Conservation (phyloP, 2,797 vertebrate genomes). For the Astyanax mexicanus region DNA sequence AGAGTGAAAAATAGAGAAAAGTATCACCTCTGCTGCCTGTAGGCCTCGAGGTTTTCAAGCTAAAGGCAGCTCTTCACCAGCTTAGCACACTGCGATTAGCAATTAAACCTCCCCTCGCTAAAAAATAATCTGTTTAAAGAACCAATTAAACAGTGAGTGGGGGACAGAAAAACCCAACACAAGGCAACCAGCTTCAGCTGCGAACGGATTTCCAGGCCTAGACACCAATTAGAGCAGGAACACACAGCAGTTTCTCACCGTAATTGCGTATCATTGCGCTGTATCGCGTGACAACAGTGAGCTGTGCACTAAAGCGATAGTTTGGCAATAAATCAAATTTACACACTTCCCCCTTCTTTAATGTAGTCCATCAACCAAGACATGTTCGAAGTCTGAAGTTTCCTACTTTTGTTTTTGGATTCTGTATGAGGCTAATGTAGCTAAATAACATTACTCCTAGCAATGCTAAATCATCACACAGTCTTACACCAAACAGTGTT, state of each 20-base stretch:
- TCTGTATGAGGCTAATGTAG: no score
- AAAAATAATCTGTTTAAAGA: slow-evolving; percentile 87
- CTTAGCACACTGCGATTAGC: slow-evolving; percentile 77
- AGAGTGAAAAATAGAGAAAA: neutral
- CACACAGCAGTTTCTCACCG: slow-evolving; percentile 51
- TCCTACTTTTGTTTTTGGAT: neutral
- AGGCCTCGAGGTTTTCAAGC: slow-evolving; percentile 70
- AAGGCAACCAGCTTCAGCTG: slow-evolving; percentile 75
- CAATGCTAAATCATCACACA: no score
- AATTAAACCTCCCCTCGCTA: slow-evolving; percentile 79
- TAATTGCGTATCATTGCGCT: slow-evolving; percentile 73
- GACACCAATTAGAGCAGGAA: slow-evolving; percentile 74
- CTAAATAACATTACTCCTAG: no score
- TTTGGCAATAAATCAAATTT: neutral
- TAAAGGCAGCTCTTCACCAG: slow-evolving; percentile 76
- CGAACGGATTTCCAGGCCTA: slow-evolving; percentile 77
- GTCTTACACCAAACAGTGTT: no score
- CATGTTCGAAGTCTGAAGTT: no score
- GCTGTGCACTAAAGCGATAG: slow-evolving; percentile 57
- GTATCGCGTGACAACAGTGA: slow-evolving; percentile 68
- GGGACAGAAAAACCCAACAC: slow-evolving; percentile 65
- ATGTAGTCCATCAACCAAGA: no score
- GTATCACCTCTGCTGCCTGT: slow-evolving; percentile 41
- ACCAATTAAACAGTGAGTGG: slow-evolving; percentile 79
- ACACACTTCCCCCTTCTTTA: no score